Percentiles rank a stretch among this genome's conserved stretches.
These are phyloP conservation scores for Chamaetylas fuelleborni DNA, from an alignment of 2,113 vertebrate genomes.

Conservation along the genomic window DNA sequence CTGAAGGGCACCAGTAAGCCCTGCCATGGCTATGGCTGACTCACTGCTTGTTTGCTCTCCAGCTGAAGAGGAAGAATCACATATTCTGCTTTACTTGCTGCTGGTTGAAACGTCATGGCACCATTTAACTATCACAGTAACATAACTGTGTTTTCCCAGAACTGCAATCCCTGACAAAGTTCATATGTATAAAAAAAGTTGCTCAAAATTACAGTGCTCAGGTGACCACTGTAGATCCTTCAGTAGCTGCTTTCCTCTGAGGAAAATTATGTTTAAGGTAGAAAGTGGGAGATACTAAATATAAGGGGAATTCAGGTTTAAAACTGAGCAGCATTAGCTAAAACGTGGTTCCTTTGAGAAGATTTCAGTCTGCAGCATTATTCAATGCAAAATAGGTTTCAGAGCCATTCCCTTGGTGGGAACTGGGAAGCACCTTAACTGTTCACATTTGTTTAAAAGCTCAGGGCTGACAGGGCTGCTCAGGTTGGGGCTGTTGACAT, in stretches of 20 bases:
- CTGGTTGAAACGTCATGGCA: not conserved
- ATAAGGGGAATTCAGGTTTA: not conserved
- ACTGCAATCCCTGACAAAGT: not conserved
- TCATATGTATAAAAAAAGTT: not conserved
- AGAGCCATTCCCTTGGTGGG: not conserved
- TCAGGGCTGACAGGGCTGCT: not conserved
- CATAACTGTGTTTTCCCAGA: not conserved
- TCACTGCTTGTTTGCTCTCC: not conserved
- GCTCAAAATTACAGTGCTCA: not conserved
- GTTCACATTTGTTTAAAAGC: not conserved
- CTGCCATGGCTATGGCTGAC: fast-evolving
- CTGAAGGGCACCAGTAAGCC: not conserved
- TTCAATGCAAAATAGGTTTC: not conserved
- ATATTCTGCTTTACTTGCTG: not conserved
- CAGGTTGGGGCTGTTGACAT: not conserved
- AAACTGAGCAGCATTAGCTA: not conserved
- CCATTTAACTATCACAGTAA: not conserved
- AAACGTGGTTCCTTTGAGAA: not conserved
- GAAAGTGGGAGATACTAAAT: not conserved
- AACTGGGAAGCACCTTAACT: not conserved
- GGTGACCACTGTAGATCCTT: not conserved
- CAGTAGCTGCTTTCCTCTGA: not conserved
- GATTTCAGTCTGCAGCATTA: not conserved
- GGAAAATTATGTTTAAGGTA: not conserved
- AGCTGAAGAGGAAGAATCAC: not conserved